Base-by-base conservation (phyloP, 2,113 vertebrate genomes). In the Saimiri boliviensis region DNA sequence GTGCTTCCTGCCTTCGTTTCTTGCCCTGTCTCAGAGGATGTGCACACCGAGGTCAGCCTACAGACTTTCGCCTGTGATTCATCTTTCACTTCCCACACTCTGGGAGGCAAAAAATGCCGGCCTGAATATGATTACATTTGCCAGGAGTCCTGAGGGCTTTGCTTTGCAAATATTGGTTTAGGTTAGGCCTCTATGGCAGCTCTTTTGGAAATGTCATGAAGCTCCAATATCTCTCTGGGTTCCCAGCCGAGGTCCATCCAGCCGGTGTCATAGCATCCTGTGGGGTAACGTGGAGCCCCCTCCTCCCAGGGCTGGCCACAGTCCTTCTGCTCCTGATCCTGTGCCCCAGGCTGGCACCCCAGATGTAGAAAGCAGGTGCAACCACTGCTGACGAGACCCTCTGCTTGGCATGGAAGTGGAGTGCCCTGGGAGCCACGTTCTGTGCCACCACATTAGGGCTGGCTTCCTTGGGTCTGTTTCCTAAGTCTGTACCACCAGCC, bases 1-100 rank as follows among this genome's bases (percentile, higher is more conserved):
- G 79, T 85, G 82, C 79, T 94, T 96, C 94, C 94, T 91, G 82
- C 40, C 85, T 88, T 91, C 40, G 0, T 82, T 92, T 74, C 91
- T 81, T 49, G 73, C 81, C 79, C 90, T 2, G 40, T 68, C 98
- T 93, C 86, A 0, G 47, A 94, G 63, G 91, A 93, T 2, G 7
- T 16, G 7, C 30, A 11, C 30, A 0, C 47, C 8, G 82, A 94
- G 95, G 81, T 89, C 95, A 97, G 92, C 87, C 83, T 32, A 0
- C 2, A 10, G 83, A 32, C 84, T 63, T 10, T 35, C 3, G 32
- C 92, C 84, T 21, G 42, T 93, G 95, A 93, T 94, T 95, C 77
- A 92, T 68, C 95, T 68, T 81, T 10, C 35, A 42, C 88, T 82
- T 95, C 91, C 74, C 88, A 47, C 63, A 66, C 90, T 91, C 92